These are phyloP conservation scores for Esperia sulphurella DNA, from an alignment of 2,888 invertebrate species.

Conservation along the genomic window DNA sequence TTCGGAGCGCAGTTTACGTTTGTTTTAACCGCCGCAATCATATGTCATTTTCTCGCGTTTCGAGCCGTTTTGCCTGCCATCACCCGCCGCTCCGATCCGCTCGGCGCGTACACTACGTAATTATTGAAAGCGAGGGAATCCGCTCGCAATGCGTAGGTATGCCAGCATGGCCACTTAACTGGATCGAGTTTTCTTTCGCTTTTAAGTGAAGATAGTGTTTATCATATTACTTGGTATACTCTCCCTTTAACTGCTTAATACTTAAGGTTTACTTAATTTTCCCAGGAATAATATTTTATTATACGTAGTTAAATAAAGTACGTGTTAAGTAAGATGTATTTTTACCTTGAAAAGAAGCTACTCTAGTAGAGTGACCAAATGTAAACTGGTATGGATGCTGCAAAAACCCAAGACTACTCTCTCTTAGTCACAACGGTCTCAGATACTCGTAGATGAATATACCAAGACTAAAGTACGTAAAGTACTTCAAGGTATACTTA, in stretches of 20 bases:
- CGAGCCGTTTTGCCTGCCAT: slow-evolving; percentile 53
- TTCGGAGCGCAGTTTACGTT: slow-evolving; percentile 46
- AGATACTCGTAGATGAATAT: too few species aligned
- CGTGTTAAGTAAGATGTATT: too few species aligned
- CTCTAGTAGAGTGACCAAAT: too few species aligned
- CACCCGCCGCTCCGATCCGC: slow-evolving; percentile 37
- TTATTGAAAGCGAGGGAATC: slow-evolving; percentile 50
- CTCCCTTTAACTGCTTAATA: slow-evolving; percentile 1
- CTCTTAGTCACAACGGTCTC: too few species aligned
- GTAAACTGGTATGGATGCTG: too few species aligned
- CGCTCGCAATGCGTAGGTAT: slow-evolving; percentile 34
- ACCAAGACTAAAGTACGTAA: too few species aligned
- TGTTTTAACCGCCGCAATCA: slow-evolving; percentile 64
- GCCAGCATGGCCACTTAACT: slow-evolving; percentile 19
- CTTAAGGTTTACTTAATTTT: not conserved
- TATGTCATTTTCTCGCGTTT: slow-evolving; percentile 63
- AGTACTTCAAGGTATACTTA: too few species aligned
- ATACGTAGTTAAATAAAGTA: too few species aligned
- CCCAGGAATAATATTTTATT: not conserved
- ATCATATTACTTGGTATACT: slow-evolving; percentile 10
- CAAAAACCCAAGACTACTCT: too few species aligned
- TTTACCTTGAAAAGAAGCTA: too few species aligned
- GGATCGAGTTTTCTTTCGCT: slow-evolving; percentile 26
- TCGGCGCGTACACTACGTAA: slow-evolving; percentile 40
- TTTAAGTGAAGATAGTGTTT: slow-evolving; percentile 17